A percentile compares a stretch with the other conserved stretches of the same genome.
Evolutionary conservation across 2,797 vertebrate species (phyloP).

Genomic region (Pangasius mekongensis): DNA sequence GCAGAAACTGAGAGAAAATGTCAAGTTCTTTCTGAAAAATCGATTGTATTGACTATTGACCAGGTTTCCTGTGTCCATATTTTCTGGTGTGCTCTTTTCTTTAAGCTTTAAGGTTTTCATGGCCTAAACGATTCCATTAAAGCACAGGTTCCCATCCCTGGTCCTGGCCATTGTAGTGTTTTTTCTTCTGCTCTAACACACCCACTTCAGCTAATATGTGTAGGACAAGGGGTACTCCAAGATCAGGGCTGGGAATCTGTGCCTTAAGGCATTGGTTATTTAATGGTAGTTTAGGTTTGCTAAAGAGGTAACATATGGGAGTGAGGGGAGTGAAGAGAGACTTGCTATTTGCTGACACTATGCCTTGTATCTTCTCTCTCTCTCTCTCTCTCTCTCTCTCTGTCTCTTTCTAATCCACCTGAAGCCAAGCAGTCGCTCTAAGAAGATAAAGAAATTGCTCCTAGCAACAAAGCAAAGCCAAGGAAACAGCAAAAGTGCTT

Average conservation of each 20-base stretch:
- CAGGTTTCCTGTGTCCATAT: background rate
- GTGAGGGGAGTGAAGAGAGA: background rate
- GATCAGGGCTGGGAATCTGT: background rate
- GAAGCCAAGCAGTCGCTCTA: constrained; percentile 21
- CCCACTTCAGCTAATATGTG: background rate
- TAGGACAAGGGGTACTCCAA: background rate
- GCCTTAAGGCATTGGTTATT: background rate
- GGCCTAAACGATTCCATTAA: constrained; percentile 2
- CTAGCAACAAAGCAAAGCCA: constrained; percentile 20
- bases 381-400: background rate
- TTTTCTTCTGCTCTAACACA: background rate
- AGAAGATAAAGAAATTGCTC: constrained; percentile 34
- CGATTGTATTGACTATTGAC: background rate
- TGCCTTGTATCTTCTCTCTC: background rate
- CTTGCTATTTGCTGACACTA: background rate
- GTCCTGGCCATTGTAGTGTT: background rate
- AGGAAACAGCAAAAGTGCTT: constrained; percentile 2
- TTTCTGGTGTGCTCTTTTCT: background rate
- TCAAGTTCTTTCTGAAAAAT: background rate
- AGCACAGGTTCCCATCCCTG: background rate
- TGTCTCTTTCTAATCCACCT: constrained; percentile 18
- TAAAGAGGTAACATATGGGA: background rate
- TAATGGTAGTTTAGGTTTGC: constrained; percentile 1
- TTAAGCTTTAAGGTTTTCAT: background rate
- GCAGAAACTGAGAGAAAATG: background rate